phyloP scores from a whole-genome alignment of 2,797 vertebrate genomes.

The Perodicticus potto region DNA sequence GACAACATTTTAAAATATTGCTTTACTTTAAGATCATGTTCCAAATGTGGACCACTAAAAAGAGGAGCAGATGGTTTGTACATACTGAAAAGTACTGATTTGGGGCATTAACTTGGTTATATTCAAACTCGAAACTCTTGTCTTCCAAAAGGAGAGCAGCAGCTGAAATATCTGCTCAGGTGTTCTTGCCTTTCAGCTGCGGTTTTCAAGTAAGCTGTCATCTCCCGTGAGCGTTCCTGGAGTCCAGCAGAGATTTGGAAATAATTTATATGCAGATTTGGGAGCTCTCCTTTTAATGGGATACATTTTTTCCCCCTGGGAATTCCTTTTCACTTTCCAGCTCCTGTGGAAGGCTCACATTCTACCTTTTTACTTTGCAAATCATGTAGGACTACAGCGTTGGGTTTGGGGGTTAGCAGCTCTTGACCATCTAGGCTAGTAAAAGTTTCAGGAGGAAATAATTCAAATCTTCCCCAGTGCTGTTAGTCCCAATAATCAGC shows the following conservation, averaged over 20 bases:
- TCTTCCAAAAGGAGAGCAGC: too few species aligned
- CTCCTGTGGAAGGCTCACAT: neutral
- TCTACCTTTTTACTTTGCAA: neutral
- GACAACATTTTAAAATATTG: neutral
- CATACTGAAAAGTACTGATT: neutral
- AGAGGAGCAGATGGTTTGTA: neutral
- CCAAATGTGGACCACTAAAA: conserved; percentile 44
- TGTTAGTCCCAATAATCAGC: neutral
- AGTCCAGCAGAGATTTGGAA: neutral
- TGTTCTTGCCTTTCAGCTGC: neutral
- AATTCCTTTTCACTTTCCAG: neutral
- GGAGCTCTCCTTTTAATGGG: neutral
- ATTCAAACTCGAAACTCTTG: neutral
- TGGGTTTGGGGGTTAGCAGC: neutral
- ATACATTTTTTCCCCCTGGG: neutral
- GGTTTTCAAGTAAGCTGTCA: neutral
- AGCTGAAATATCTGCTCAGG: neutral
- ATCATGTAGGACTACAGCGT: neutral
- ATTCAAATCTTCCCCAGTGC: neutral
- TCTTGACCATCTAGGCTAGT: neutral
- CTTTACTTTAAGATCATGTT: conserved; percentile 1
- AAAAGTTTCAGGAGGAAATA: neutral
- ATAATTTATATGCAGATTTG: neutral
- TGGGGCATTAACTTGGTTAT: neutral
- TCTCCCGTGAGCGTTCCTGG: neutral